A percentile compares a stretch with the other conserved stretches of the same genome.
Evolutionary conservation across 2,888 invertebrate genomes (phyloP).

Genomic region (Fragum fragum): DNA sequence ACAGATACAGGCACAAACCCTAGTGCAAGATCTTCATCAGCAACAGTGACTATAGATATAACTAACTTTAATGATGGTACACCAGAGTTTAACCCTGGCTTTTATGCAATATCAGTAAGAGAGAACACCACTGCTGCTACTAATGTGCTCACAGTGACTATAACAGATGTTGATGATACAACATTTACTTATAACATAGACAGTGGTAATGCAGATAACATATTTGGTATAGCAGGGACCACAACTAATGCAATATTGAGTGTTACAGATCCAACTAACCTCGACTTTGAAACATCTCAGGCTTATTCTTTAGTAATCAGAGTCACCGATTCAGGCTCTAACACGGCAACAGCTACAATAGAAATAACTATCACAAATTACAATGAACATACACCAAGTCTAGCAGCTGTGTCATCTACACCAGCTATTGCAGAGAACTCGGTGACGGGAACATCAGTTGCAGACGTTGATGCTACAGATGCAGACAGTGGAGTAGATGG

Average conservation of each 20-base stretch:
- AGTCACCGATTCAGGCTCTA: constrained; percentile 88
- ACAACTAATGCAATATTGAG: constrained; percentile 61
- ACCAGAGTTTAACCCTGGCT: constrained; percentile 76
- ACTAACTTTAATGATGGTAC: constrained; percentile 80
- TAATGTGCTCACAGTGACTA: constrained; percentile 69
- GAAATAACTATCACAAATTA: constrained; percentile 68
- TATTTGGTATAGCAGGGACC: constrained; percentile 66
- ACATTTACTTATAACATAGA: constrained; percentile 71
- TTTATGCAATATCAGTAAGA: constrained; percentile 68
- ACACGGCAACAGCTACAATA: constrained; percentile 68
- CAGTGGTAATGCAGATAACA: constrained; percentile 68
- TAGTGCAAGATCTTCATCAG: constrained; percentile 56
- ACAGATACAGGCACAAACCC: constrained; percentile 64
- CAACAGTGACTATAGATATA: constrained; percentile 74
- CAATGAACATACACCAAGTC: constrained; percentile 71
- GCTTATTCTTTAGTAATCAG: constrained; percentile 93
- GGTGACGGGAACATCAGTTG: constrained; percentile 55
- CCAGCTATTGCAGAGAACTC: constrained; percentile 67
- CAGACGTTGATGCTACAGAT: constrained; percentile 73
- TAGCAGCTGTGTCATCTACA: constrained; percentile 56
- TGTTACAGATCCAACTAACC: constrained; percentile 61
- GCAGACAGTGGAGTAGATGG: constrained; percentile 74
- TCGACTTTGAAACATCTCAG: constrained; percentile 78
- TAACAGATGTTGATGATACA: constrained; percentile 73
- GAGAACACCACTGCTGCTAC: constrained; percentile 68